A percentile compares a stretch with the other conserved stretches of the same genome.
phyloP scores from a whole-genome alignment of 2,113 vertebrate species.

The Dryoscopus gambensis region DNA sequence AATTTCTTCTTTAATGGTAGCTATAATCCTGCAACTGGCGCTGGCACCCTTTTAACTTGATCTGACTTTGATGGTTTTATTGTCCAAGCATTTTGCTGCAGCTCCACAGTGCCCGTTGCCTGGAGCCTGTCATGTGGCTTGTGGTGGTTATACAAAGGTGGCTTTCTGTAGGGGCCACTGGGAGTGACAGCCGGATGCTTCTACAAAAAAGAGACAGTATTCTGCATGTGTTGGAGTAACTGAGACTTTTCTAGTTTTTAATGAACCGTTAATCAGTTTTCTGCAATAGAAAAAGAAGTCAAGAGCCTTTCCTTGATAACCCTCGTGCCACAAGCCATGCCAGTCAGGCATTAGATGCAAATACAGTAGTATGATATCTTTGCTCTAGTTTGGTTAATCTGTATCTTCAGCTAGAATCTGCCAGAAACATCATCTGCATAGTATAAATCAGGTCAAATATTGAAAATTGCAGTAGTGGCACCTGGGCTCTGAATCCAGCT shows the following conservation, averaged over 20 bases:
- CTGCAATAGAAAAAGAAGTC: neutral
- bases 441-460: neutral
- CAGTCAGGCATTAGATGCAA: neutral
- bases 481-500: neutral
- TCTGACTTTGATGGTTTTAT: neutral
- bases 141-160: neutral
- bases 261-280: neutral
- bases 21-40: neutral
- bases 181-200: neutral
- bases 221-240: neutral
- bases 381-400: neutral
- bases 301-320: neutral
- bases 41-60: neutral
- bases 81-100: neutral
- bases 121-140: neutral
- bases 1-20: neutral
- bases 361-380: neutral
- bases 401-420: neutral
- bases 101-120: neutral
- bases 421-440: neutral
- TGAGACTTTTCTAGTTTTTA: neutral
- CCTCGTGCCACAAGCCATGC: accelerated
- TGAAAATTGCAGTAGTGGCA: neutral
- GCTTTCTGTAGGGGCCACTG: neutral
- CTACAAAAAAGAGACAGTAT: neutral